Conservation (phyloP, 2,888 invertebrate genomes). For the Endomychus coccineus region DNA sequence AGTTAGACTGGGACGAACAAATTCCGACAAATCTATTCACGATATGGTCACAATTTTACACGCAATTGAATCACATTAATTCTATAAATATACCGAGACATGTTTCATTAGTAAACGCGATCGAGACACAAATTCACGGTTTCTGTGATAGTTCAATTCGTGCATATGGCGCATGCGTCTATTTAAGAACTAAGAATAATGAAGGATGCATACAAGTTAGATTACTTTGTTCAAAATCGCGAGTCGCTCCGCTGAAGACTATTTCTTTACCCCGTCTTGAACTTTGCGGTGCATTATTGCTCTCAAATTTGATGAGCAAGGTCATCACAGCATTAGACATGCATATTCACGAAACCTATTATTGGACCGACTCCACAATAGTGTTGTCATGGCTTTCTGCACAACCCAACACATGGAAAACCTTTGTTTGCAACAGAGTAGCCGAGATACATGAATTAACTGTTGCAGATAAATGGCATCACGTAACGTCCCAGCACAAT, state of each 20-base stretch:
- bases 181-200: slow-evolving; percentile 8
- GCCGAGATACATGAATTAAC: slow-evolving; percentile 15
- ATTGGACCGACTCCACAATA: slow-evolving; percentile 16
- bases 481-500: slow-evolving; percentile 10
- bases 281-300: slow-evolving; percentile 13
- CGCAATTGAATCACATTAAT: too few relatives aligned
- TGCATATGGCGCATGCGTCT: too few relatives aligned
- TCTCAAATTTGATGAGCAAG: slow-evolving; percentile 4
- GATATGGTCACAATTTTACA: too few relatives aligned
- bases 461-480: slow-evolving; percentile 7
- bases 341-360: slow-evolving; percentile 6
- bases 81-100: too few relatives aligned
- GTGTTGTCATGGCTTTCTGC: slow-evolving; percentile 12
- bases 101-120: too few relatives aligned
- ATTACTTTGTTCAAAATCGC: slow-evolving; percentile 17
- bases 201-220: neutral
- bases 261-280: slow-evolving; percentile 17
- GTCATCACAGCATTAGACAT: slow-evolving; percentile 9
- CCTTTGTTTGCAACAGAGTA: slow-evolving; percentile 18
- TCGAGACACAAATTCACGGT: too few relatives aligned
- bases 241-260: slow-evolving; percentile 18
- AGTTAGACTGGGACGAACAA: too few relatives aligned
- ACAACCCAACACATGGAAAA: slow-evolving; percentile 11
- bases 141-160: too few relatives aligned
- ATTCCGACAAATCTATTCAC: too few relatives aligned